Evolutionary conservation across 1,140 invertebrate species (phyloP), one percentile per base, ranked within the genome.

Genomic region (Schlechtendalia chinensis): DNA sequence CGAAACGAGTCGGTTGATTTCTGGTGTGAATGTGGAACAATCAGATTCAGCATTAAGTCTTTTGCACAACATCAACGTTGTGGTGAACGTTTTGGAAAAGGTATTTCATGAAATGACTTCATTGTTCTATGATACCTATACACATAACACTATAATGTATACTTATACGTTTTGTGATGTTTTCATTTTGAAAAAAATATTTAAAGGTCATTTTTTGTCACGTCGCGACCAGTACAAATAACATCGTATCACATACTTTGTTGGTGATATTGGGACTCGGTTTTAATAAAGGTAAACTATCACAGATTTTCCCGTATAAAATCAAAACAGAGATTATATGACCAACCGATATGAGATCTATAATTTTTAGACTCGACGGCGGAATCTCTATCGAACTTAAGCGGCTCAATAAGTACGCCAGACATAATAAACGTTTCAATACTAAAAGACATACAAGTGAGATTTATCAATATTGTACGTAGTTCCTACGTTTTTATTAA

Each of bases 191-290:
- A 54, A 72, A 19, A 11, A 29, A 1, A 32, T 32, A 22, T 32
- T 74, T 74, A 29, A 56, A 74, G 71, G 71, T 56, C 12, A 74
- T 50, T 6, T 58, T 1, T 74, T 74, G 71, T 22, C 71, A 74
- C 19, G 32, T 39, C 0, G 19, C 29, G 10, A 32, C 71, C 6
- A 74, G 71, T 19, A 54, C 19, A 27, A 74, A 74, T 56, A 74
- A 74, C 24, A 39, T 74, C 27, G 27, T 74, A n/a, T 74, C 29
- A 0, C 54, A 74, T 32, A 74, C 53, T 29, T 14, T 56, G 19
- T 32, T 74, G 16, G 47, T 29, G 29, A 58, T 56, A n/a, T 32
- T 74, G 12, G 71, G 71, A 56, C n/a, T 58, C 14, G 27, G 22
- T 22, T 56, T 74, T n/a, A 74, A 54, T 22, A 74, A 74, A 74